phyloP scores from a whole-genome alignment of 2,113 vertebrate genomes.

The Oostethus manadensis region DNA sequence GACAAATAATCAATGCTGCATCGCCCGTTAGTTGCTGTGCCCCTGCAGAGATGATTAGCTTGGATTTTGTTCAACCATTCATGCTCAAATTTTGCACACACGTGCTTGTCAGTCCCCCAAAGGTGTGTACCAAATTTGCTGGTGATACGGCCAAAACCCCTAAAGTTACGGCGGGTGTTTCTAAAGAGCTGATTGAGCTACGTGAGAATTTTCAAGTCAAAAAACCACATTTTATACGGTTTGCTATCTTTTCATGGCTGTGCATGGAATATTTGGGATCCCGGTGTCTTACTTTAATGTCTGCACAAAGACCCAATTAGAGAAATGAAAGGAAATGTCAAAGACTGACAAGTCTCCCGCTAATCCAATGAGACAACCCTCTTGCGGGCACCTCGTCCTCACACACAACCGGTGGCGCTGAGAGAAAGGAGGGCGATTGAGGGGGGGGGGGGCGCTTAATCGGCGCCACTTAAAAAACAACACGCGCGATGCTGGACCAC shows the following conservation, averaged over 20 bases:
- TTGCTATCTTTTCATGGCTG: neutral
- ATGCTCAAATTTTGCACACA: no score
- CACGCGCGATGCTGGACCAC: neutral
- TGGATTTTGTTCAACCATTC: no score
- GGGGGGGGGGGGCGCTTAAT: neutral
- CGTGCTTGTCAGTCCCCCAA: no score
- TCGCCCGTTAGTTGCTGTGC: no score
- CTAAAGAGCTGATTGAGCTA: neutral
- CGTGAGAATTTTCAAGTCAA: neutral
- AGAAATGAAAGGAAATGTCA: slow-evolving; percentile 65
- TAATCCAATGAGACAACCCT: slow-evolving; percentile 50
- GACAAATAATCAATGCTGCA: no score
- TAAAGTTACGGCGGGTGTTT: neutral
- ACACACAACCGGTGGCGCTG: slow-evolving; percentile 13
- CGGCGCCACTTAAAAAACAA: neutral
- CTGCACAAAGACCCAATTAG: slow-evolving; percentile 62
- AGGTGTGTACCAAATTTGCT: no score
- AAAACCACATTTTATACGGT: neutral
- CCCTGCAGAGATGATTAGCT: no score
- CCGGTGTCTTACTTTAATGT: slow-evolving; percentile 56
- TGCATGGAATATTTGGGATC: no score
- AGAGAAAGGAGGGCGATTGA: neutral
- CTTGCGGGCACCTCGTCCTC: neutral
- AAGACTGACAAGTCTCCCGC: slow-evolving; percentile 46
- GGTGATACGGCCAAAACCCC: no score